Conservation (phyloP, 1,140 invertebrate species). For the Cardiocondyla obscurior region DNA sequence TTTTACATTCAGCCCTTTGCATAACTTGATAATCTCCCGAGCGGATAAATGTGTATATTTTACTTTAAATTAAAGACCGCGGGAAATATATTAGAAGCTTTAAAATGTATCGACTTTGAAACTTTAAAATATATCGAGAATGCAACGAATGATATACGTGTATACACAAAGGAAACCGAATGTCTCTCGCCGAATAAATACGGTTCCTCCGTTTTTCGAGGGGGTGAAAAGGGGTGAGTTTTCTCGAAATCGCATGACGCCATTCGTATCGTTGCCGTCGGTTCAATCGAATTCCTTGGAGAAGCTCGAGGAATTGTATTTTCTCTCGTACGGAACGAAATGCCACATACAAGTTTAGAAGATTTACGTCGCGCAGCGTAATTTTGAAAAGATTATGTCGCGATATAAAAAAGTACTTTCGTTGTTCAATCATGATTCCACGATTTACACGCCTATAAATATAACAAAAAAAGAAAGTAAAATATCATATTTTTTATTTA, state of each 20-base stretch:
- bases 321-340: constrained; percentile 30
- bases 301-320: constrained; percentile 33
- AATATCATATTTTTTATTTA: background rate
- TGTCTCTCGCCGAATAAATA: background rate
- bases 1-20: background rate
- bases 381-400: background rate
- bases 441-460: background rate
- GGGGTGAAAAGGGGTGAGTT: background rate
- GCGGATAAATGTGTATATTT: background rate
- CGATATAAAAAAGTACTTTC: background rate
- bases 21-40: background rate
- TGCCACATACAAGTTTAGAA: constrained; percentile 5
- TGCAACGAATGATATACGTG: background rate
- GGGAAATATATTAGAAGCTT: no score
- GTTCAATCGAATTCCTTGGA: constrained; percentile 35
- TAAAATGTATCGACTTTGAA: background rate
- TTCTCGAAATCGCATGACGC: constrained; percentile 19
- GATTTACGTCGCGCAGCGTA: background rate
- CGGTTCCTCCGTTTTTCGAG: no score
- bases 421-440: background rate
- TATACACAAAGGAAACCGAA: background rate
- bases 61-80: no score
- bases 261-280: background rate
- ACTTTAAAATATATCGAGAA: background rate
- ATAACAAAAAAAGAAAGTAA: background rate